These are phyloP conservation scores for Genyomyrus donnyi DNA, from an alignment of 2,113 vertebrate species.

Conservation along the genomic window DNA sequence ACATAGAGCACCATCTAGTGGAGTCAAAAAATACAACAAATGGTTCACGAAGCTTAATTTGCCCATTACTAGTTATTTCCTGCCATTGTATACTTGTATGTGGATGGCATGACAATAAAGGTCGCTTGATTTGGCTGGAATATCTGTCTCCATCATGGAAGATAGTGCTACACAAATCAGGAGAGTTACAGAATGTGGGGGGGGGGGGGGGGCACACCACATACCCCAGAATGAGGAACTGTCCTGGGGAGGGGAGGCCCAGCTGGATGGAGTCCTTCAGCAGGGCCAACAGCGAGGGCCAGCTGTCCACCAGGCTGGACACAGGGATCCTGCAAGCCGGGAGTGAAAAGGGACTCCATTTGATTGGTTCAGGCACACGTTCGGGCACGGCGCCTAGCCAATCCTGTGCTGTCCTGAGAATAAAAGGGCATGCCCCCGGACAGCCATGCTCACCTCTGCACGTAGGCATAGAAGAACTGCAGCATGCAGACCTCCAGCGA, in stretches of 20 bases:
- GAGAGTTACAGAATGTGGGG: background rate
- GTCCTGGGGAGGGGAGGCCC: constrained; percentile 86
- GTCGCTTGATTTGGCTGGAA: background rate
- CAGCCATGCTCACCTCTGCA: constrained; percentile 77
- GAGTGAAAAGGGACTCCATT: background rate
- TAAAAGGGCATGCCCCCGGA: background rate
- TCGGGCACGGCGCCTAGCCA: background rate
- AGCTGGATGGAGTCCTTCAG: constrained; percentile 92
- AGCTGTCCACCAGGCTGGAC: constrained; percentile 90
- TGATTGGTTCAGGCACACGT: background rate
- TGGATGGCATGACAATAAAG: background rate
- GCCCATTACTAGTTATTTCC: background rate
- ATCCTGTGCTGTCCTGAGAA: background rate
- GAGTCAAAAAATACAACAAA: no score
- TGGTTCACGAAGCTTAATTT: no score
- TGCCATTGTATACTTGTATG: background rate
- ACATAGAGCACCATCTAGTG: no score
- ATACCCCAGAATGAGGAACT: constrained; percentile 93
- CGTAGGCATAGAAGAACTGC: constrained; percentile 97
- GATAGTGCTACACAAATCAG: background rate
- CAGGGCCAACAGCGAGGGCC: constrained; percentile 82
- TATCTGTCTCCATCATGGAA: background rate
- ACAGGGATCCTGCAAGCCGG: constrained; percentile 74
- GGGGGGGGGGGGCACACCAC: constrained; percentile 34
- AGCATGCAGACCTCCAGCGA: constrained; percentile 98